These are phyloP conservation scores for Aphelenchoides bicaudatus DNA, from an alignment of 2,888 invertebrate genomes.

Conservation along the genomic window DNA sequence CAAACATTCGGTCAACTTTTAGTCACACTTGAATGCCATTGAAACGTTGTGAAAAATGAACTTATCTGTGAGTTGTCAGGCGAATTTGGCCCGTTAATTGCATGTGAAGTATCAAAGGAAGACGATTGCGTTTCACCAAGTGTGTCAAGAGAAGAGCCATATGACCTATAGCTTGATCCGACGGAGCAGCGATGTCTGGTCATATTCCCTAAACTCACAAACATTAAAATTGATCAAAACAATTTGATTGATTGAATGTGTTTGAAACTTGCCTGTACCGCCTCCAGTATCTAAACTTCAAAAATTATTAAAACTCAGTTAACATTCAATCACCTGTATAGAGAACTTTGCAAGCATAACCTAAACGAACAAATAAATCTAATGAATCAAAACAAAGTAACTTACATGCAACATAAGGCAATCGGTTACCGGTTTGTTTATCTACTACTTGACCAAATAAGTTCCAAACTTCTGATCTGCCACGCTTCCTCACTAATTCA, in stretches of 20 bases:
- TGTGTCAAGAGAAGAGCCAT: conserved; percentile 23
- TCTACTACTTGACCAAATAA: conserved; percentile 59
- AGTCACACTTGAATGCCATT: too few species aligned
- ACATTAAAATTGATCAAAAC: too few species aligned
- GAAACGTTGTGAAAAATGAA: not conserved
- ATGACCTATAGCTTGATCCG: conserved; percentile 43
- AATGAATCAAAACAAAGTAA: conserved; percentile 26
- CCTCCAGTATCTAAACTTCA: conserved; percentile 35
- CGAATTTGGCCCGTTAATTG: conserved; percentile 19
- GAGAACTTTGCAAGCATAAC: conserved; percentile 55
- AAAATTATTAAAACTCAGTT: not conserved
- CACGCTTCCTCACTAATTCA: conserved; percentile 50
- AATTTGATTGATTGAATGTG: too few species aligned
- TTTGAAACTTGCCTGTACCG: conserved; percentile 50
- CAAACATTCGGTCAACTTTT: too few species aligned
- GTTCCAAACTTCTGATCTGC: conserved; percentile 58
- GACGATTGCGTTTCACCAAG: conserved; percentile 21
- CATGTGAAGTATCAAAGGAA: conserved; percentile 35
- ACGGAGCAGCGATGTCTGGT: conserved; percentile 52
- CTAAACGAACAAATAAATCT: not conserved
- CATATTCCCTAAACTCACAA: too few species aligned
- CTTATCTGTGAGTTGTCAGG: not conserved
- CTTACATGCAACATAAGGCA: conserved; percentile 59
- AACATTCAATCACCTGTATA: conserved; percentile 55
- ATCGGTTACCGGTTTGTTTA: conserved; percentile 45